Evolutionary conservation across 2,888 invertebrate species (phyloP).

Genomic region (Drosophila limbata): DNA sequence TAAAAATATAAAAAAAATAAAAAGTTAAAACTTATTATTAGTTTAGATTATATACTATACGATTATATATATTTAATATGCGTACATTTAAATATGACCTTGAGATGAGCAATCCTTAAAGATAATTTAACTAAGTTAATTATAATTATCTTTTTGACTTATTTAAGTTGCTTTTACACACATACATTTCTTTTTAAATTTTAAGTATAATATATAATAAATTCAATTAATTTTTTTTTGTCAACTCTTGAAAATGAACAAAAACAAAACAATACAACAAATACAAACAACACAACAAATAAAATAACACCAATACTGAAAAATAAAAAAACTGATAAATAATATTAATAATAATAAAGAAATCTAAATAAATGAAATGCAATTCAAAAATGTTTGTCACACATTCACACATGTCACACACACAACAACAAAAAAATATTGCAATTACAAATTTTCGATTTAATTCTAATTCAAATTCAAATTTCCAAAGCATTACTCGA

Average conservation of each 20-base stretch:
- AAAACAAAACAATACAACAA: slow-evolving; percentile 40
- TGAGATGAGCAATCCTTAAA: not conserved
- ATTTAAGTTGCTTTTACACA: slow-evolving; percentile 26
- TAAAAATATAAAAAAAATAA: too few relatives aligned
- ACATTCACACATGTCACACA: slow-evolving; percentile 40
- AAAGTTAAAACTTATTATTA: too few relatives aligned
- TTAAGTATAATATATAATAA: slow-evolving; percentile 82
- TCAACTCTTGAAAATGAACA: slow-evolving; percentile 58
- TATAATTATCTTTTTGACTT: not conserved
- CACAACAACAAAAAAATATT: slow-evolving; percentile 26
- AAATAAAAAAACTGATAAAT: slow-evolving; percentile 21
- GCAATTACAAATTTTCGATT: slow-evolving; percentile 18
- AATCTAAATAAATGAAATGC: slow-evolving; percentile 24
- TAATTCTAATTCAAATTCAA: slow-evolving; percentile 19
- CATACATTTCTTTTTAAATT: slow-evolving; percentile 34
- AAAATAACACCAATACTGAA: slow-evolving; percentile 16
- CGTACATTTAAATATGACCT: slow-evolving; percentile 6
- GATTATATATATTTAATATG: not conserved
- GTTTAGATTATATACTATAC: too few relatives aligned
- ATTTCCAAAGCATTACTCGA: slow-evolving; percentile 84
- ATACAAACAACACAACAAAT: slow-evolving; percentile 44
- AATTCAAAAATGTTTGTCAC: slow-evolving; percentile 48
- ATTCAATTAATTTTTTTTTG: slow-evolving; percentile 85
- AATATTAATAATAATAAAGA: slow-evolving; percentile 12
- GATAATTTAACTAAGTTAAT: not conserved